Evolutionary conservation across 2,888 invertebrate genomes (phyloP), one percentile per base, ranked within the genome.

Genomic region (Bhutanitis thaidina): DNA sequence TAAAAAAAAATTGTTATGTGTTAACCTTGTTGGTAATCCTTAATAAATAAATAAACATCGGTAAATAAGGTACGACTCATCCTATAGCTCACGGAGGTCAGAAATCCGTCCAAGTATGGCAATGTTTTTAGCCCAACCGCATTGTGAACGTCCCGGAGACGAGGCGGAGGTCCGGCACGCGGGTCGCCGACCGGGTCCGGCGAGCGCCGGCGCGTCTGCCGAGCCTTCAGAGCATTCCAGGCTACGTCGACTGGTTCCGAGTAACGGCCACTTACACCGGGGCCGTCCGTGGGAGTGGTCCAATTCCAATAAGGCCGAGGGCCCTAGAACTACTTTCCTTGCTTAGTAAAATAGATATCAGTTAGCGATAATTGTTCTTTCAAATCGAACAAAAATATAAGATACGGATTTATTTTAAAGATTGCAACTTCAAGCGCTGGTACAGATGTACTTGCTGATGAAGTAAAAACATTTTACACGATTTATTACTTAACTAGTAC

Each of bases 161-260:
- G 12, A n/a, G 7, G 7, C 34, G 50, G 41, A 48, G 67, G 64
- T 71, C 68, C 70, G 67, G 65, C 58, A 58, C 37, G 59, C 27
- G 60, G 75, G 77, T 77, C 75, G 70, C 67, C 69, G 49, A 38
- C 43, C 49, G 37, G 74, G 1, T 63, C 71, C 74, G 49, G 41
- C 36, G 43, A 54, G 56, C 71, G 74, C 70, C 73, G 59, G 41
- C 55, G 59, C 55, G 75, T 70, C 73, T 72, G 43, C 65, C 56
- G 56, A 60, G 54, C 54, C 49, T 51, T 61, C 56, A 56, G 64
- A 57, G 60, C 57, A 60, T 50, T 50, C 44, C 50, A 44, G 39
- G 44, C 44, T 39, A 56, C 58, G 60, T 60, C 57, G 59, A 73
- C 76, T 61, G 71, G 79, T 76, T 76, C 67, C 70, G 68, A 55